Percentiles rank a stretch among this genome's conserved stretches.
These are phyloP conservation scores for Larimichthys polyactis DNA, from an alignment of 2,113 vertebrate genomes.

Conservation along the genomic window DNA sequence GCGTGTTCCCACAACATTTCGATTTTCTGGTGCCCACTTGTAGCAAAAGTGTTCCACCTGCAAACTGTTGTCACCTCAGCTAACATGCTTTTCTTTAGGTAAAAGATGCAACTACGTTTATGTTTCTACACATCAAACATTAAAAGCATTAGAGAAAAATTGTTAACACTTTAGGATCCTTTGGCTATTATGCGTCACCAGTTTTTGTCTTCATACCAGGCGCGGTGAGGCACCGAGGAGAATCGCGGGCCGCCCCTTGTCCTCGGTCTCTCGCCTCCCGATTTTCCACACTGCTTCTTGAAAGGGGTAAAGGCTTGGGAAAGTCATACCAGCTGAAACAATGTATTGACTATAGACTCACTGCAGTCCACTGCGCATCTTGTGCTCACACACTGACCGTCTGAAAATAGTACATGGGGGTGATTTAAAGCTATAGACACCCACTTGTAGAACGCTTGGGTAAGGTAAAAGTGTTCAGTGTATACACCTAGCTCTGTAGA, in stretches of 20 bases:
- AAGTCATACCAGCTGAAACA: conserved; percentile 76
- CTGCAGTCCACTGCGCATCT: conserved; percentile 57
- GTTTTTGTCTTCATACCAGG: conserved; percentile 74
- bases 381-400: conserved; percentile 29
- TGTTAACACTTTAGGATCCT: conserved; percentile 40
- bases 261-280: conserved; percentile 76
- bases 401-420: conserved; percentile 11
- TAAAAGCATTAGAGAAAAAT: conserved; percentile 15
- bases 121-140: background rate
- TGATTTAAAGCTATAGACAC: background rate
- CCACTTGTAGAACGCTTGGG: background rate
- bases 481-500: background rate
- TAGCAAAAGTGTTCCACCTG: conserved; percentile 37
- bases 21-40: conserved; percentile 75
- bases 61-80: background rate
- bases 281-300: conserved; percentile 83
- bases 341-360: conserved; percentile 53
- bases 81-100: background rate
- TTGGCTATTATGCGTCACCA: conserved; percentile 57
- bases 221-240: conserved; percentile 84
- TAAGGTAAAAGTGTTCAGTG: background rate
- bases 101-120: background rate
- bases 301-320: conserved; percentile 82
- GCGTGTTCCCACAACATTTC: conserved; percentile 73
- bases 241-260: conserved; percentile 86